phyloP scores from a whole-genome alignment of 2,113 vertebrate genomes.

The Australoheros scitulus region DNA sequence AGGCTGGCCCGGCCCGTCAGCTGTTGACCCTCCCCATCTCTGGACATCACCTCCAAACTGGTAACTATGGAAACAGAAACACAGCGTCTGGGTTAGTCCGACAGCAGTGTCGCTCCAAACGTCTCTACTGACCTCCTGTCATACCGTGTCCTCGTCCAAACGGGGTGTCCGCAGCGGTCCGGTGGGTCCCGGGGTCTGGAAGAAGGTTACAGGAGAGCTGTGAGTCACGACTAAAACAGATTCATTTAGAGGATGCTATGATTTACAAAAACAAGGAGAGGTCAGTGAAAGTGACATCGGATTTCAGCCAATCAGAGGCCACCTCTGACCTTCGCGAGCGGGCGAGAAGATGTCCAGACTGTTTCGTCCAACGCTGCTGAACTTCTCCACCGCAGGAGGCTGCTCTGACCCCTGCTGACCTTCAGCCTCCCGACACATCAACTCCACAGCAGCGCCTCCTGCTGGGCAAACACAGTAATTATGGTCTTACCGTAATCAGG shows the following conservation, averaged over 20 bases:
- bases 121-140: background rate
- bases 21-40: slow-evolving; percentile 59
- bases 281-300: background rate
- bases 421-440: slow-evolving; percentile 84
- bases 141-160: slow-evolving; percentile 34
- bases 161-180: background rate
- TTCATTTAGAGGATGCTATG: fast-evolving
- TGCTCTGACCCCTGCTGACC: slow-evolving; percentile 77
- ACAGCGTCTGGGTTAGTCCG: background rate
- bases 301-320: background rate
- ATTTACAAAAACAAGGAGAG: background rate
- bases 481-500: background rate
- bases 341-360: slow-evolving; percentile 96
- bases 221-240: background rate
- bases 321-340: slow-evolving; percentile 85
- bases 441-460: slow-evolving; percentile 79
- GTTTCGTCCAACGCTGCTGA: slow-evolving; percentile 80
- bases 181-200: slow-evolving; percentile 29
- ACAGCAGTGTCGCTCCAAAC: fast-evolving
- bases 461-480: slow-evolving; percentile 63
- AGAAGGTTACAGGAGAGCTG: background rate
- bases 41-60: slow-evolving; percentile 47
- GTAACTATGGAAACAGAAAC: slow-evolving; percentile 47
- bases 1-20: slow-evolving; percentile 55
- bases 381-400: slow-evolving; percentile 64